Evolutionary conservation across 2,113 vertebrate species (phyloP), one percentile per base, ranked within the genome.

Genomic region (Elaphurus davidianus): DNA sequence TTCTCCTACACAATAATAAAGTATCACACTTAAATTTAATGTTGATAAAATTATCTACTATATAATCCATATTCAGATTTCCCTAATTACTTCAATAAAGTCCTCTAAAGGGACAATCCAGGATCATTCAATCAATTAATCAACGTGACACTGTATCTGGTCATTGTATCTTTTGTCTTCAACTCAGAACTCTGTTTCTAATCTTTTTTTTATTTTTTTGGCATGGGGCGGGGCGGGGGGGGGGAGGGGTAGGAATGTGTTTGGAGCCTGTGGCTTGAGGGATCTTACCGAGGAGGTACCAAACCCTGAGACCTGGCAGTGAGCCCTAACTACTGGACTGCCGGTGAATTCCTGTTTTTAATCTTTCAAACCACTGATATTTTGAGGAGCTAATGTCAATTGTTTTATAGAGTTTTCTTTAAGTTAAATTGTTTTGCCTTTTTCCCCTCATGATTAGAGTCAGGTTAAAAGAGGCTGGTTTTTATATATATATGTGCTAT

Each of bases 171-270:
- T 94, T 83, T 62, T 45, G 90, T 25, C 30, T 84, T 86, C 81
- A 86, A 91, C 47, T 9, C 16, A 91, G 7, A 98, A 90, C 13
- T 86, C 7, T 78, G 71, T 92, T 87, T 97, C 55, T 55, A 95
- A 74, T 82, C 16, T 78, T 92, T 97, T 62, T 6, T 19, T 67
- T 86, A 50, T 97, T 64, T 9, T 40, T 43, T 76, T 28, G 45
- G 13, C 3, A 0, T 6, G 3, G 40, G 71, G 11, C 2, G 11
- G 19, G 10, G 2, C 17, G 0, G 0, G 0, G 30, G 0, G 0
- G 30, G 62, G 62, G 40, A 40, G 40, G 30, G 47, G 47, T 50
- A 17, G 33, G 62, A 17, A 64, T 7, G 40, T 45, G 74, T 27
- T 33, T 67, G 62, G 15, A 19, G n/a, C 27, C 25, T 45, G 43